phyloP scores from a whole-genome alignment of 2,797 vertebrate species.

The Enteromius thamalakanensis region DNA sequence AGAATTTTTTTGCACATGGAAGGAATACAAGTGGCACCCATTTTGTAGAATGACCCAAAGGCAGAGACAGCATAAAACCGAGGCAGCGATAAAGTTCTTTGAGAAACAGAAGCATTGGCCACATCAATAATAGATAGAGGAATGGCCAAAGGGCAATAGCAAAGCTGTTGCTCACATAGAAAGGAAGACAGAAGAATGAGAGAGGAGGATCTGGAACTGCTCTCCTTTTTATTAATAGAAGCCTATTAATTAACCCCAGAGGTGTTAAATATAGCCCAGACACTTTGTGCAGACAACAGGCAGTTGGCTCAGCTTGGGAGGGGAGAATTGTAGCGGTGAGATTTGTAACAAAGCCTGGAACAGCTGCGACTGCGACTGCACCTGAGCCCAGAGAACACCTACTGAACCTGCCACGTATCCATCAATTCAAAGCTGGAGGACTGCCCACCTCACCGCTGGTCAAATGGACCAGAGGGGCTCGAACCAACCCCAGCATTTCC shows the following conservation, averaged over 20 bases:
- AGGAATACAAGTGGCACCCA: not conserved
- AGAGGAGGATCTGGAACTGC: conserved; percentile 67
- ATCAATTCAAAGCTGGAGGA: conserved; percentile 51
- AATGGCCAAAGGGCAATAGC: conserved; percentile 57
- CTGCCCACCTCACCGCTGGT: conserved; percentile 30
- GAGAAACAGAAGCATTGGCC: conserved; percentile 56
- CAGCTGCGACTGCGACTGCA: conserved; percentile 68
- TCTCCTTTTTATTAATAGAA: conserved; percentile 79
- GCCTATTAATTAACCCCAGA: conserved; percentile 78
- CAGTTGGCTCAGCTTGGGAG: conserved; percentile 70
- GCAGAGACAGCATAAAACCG: not conserved
- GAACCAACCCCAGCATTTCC: conserved; percentile 21
- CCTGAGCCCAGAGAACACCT: conserved; percentile 38
- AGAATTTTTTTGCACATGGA: not conserved
- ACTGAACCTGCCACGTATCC: conserved; percentile 53
- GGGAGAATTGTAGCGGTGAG: conserved; percentile 53
- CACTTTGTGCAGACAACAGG: conserved; percentile 70
- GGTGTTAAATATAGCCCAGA: conserved; percentile 76
- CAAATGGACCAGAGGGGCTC: not conserved
- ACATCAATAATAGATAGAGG: conserved; percentile 66
- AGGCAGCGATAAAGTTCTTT: conserved; percentile 41
- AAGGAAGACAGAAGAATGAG: conserved; percentile 44
- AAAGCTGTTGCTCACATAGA: conserved; percentile 64
- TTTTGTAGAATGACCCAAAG: conserved; percentile 1
- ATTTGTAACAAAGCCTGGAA: conserved; percentile 62